Evolutionary conservation across 2,888 invertebrate species (phyloP), one percentile per base, ranked within the genome.

Genomic region (Euzetes globulus): DNA sequence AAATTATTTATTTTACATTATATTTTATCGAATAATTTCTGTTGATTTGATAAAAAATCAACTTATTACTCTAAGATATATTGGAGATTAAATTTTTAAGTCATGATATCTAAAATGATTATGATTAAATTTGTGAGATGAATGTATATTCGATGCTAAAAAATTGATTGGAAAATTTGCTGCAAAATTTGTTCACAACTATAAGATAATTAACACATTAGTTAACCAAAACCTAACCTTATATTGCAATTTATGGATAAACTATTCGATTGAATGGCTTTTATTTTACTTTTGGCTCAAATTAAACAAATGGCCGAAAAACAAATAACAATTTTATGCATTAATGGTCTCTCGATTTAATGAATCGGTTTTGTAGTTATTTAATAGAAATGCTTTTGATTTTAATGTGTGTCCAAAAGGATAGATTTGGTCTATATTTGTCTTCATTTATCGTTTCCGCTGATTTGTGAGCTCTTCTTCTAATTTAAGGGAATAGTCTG

Each of bases 371-470:
- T 11, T 11, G n/a, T 13, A 63, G 58, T 58, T 58, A 25, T 58
- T 58, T 58, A 27, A 6, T 19, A 58, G 29, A 63, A 19, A 63
- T 6, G 13, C 33, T 9, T 33, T 33, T 63, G 6, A 63, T 63
- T 63, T 63, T 11, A 63, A 29, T 63, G 63, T 63, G 3, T 29
- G 33, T 63, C 29, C 27, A 1, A 2, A 27, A 63, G 33, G 22
- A 58, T 2, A 9, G n/a, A 29, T 29, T 13, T 63, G 17, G 1
- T 29, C 7, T 29, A 63, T 63, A 63, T 63, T 63, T 63, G 33
- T 63, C 63, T 63, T 63, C 27, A 63, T 63, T 63, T 63, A 29
- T 29, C 5, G 27, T 63, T 63, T 63, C 29, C 63, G 63, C 33
- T 63, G 33, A 63, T 63, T 63, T 63, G 33, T 63, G 7, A 5